A percentile compares a stretch with the other conserved stretches of the same genome.
Conservation (phyloP, 2,797 vertebrate species). For the Eospalax fontanierii region DNA sequence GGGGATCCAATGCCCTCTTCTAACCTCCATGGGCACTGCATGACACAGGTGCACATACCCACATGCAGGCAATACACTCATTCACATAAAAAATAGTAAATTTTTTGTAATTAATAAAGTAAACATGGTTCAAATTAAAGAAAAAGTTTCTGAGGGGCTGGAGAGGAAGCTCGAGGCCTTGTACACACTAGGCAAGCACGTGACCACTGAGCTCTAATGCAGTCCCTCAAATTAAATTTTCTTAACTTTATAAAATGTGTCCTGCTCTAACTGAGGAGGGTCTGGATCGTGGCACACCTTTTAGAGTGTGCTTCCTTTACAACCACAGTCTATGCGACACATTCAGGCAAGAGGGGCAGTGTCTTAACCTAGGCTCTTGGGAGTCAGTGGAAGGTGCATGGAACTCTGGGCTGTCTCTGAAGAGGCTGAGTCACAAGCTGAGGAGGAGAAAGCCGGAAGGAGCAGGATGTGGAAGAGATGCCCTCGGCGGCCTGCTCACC, state of each 20-base stretch:
- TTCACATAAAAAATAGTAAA: too few relatives aligned
- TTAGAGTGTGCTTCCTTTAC: not conserved
- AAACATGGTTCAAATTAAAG: too few relatives aligned
- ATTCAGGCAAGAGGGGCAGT: not conserved
- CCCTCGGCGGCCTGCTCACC: too few relatives aligned
- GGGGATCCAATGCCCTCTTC: too few relatives aligned
- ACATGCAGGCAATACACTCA: too few relatives aligned
- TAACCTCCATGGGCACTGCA: too few relatives aligned
- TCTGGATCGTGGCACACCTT: not conserved
- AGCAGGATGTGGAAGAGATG: too few relatives aligned
- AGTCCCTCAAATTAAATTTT: not conserved
- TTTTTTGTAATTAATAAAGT: too few relatives aligned
- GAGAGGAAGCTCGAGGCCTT: not conserved
- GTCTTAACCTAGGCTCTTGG: not conserved
- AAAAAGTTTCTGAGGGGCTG: not conserved
- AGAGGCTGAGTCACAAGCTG: not conserved
- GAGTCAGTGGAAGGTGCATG: not conserved
- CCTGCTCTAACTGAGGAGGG: too few relatives aligned
- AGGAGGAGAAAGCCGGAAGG: not conserved
- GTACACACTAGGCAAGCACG: not conserved
- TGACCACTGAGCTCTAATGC: not conserved
- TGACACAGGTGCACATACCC: too few relatives aligned
- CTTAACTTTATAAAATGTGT: not conserved
- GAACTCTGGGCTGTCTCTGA: not conserved
- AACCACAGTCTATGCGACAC: not conserved